Evolutionary conservation across 2,888 invertebrate genomes (phyloP).

Genomic region (Gerosis bhagava): DNA sequence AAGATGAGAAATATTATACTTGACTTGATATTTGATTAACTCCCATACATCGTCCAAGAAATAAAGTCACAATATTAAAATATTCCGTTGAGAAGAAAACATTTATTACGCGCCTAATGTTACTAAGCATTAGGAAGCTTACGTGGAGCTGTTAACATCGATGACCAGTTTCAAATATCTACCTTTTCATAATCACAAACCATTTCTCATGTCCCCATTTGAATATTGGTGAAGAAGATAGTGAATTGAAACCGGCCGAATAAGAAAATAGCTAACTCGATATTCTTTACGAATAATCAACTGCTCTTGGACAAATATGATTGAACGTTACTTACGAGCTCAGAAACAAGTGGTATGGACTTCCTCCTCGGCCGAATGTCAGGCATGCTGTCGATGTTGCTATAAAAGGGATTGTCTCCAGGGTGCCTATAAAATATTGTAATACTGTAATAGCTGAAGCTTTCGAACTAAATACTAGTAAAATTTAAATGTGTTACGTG

Average conservation of each 20-base stretch:
- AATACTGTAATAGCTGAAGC: no score
- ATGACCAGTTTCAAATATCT: conserved; percentile 67
- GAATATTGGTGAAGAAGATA: conserved; percentile 39
- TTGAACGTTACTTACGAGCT: conserved; percentile 92
- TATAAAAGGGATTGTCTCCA: conserved; percentile 99
- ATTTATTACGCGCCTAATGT: conserved; percentile 80
- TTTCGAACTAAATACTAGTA: no score
- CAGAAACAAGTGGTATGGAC: conserved; percentile 98
- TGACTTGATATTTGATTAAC: conserved; percentile 49
- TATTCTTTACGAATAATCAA: conserved; percentile 51
- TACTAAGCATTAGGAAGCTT: conserved; percentile 78
- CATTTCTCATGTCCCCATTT: conserved; percentile 3
- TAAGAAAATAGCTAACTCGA: conserved; percentile 59
- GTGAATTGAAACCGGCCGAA: conserved; percentile 66
- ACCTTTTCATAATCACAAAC: no score
- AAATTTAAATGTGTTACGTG: no score
- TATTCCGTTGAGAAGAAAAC: conserved; percentile 71
- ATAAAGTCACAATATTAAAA: conserved; percentile 48
- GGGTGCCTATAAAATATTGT: conserved; percentile 84
- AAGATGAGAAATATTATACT: conserved; percentile 36
- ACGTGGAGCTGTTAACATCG: conserved; percentile 76
- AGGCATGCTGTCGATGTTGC: conserved; percentile 99
- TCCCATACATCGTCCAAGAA: conserved; percentile 56
- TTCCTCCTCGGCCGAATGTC: conserved; percentile 98
- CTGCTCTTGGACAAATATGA: conserved; percentile 35